These are phyloP conservation scores for Eulemur albifrons DNA, from an alignment of 2,797 vertebrate species.

Conservation along the genomic window DNA sequence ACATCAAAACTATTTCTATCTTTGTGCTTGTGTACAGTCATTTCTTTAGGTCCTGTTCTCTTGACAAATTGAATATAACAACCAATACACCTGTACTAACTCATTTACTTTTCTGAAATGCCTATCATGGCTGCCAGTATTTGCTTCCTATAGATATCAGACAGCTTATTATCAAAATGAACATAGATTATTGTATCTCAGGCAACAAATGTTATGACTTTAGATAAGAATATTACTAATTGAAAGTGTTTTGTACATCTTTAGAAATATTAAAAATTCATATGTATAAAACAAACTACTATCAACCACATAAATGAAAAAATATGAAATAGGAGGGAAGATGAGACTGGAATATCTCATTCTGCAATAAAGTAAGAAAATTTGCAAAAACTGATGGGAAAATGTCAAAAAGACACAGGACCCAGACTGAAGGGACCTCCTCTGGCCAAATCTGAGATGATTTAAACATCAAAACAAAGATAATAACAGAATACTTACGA, in stretches of 20 bases:
- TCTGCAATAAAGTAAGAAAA: slow-evolving; percentile 20
- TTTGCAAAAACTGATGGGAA: neutral
- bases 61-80: neutral
- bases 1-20: neutral
- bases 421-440: neutral
- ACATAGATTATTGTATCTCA: neutral
- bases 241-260: neutral
- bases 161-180: neutral
- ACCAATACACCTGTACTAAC: neutral
- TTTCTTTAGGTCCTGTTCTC: neutral
- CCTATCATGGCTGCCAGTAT: neutral
- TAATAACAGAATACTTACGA: neutral
- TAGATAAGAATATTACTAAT: neutral
- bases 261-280: neutral
- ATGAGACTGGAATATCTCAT: neutral
- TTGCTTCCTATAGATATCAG: neutral
- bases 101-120: neutral
- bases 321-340: neutral
- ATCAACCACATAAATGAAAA: slow-evolving; percentile 3
- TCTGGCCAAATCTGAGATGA: slow-evolving; percentile 7
- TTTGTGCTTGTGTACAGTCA: neutral
- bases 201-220: neutral
- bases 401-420: neutral
- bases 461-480: neutral
- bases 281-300: neutral